phyloP scores from a whole-genome alignment of 2,797 vertebrate genomes.

The Champsocephalus gunnari region DNA sequence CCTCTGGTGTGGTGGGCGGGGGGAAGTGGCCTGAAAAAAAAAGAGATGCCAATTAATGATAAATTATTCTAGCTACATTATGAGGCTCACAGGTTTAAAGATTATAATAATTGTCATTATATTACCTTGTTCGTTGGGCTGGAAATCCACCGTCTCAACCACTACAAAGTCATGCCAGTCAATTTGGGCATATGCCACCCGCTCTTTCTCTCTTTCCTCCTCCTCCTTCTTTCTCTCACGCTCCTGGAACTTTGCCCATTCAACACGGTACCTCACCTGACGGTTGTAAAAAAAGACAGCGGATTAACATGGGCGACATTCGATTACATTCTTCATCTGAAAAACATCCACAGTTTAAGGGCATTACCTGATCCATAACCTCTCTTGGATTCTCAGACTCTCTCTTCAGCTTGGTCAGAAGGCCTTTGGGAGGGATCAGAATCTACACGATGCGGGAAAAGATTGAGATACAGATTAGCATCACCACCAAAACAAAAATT shows the following conservation, averaged over 20 bases:
- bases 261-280: slow-evolving; percentile 96
- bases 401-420: slow-evolving; percentile 93
- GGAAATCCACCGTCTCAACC: slow-evolving; percentile 98
- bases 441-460: slow-evolving; percentile 84
- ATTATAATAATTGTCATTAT: neutral
- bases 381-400: slow-evolving; percentile 96
- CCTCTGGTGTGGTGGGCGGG: slow-evolving; percentile 97
- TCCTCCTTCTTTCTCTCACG: slow-evolving; percentile 98
- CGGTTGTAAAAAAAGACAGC: slow-evolving; percentile 20
- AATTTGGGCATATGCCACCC: slow-evolving; percentile 97
- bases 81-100: neutral
- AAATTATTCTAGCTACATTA: slow-evolving; percentile 1
- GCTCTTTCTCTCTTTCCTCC: slow-evolving; percentile 96
- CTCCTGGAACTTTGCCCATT: slow-evolving; percentile 99
- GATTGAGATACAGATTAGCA: slow-evolving; percentile 19
- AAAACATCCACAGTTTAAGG: neutral
- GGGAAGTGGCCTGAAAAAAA: slow-evolving; percentile 93
- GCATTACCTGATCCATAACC: slow-evolving; percentile 95
- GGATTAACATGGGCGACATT: slow-evolving; percentile 24
- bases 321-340: neutral
- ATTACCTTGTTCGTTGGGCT: slow-evolving; percentile 96
- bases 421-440: slow-evolving; percentile 96
- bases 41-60: slow-evolving; percentile 1
- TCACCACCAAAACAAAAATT: neutral
- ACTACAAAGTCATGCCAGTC: slow-evolving; percentile 99